Evolutionary conservation across 2,113 vertebrate genomes (phyloP).

Genomic region (Lynx canadensis): DNA sequence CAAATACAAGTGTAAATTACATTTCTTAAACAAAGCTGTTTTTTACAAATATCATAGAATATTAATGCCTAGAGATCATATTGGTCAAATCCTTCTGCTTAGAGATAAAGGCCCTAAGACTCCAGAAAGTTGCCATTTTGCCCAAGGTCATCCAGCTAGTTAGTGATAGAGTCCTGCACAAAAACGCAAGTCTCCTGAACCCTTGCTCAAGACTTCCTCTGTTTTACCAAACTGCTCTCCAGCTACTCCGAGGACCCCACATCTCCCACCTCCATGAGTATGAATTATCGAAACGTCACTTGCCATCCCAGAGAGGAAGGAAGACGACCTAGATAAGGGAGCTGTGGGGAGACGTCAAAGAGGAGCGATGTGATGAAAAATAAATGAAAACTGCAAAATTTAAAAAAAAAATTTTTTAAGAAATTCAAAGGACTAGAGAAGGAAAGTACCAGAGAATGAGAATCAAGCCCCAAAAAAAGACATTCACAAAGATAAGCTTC

Average conservation of each 20-base stretch:
- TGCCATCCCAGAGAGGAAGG: neutral
- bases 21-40: neutral
- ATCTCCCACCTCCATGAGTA: neutral
- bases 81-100: constrained; percentile 34
- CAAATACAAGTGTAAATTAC: constrained; percentile 27
- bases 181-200: neutral
- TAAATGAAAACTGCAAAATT: neutral
- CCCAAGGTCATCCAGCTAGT: neutral
- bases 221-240: neutral
- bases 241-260: neutral
- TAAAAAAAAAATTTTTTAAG: neutral
- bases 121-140: constrained; percentile 6
- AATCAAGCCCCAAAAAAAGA: neutral
- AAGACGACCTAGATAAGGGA: neutral
- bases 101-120: constrained; percentile 10
- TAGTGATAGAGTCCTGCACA: neutral
- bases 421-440: constrained; percentile 23
- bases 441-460: constrained; percentile 28
- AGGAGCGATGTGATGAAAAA: constrained; percentile 48
- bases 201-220: neutral
- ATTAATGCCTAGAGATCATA: neutral
- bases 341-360: neutral
- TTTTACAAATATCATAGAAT: neutral
- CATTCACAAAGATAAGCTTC: constrained; percentile 50
- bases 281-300: neutral